Evolutionary conservation across 2,797 vertebrate genomes (phyloP).

Genomic region (Ctenochaetus hawaiiensis): DNA sequence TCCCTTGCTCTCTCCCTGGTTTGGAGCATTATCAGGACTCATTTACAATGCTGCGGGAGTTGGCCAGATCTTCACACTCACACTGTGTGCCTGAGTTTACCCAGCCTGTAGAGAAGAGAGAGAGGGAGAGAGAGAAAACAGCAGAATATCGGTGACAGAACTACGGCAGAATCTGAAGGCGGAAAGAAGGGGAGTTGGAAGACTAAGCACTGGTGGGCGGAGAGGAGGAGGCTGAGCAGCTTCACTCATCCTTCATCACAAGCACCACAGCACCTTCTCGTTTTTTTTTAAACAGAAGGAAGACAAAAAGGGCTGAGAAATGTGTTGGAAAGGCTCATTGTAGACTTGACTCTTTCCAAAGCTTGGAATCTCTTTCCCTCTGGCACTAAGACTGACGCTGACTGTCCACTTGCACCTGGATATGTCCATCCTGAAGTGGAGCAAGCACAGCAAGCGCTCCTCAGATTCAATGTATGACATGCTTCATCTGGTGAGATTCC

Average conservation of each 20-base stretch:
- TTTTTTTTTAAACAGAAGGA: constrained; percentile 30
- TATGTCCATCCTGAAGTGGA: constrained; percentile 91
- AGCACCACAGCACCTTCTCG: constrained; percentile 62
- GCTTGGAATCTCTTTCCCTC: constrained; percentile 30
- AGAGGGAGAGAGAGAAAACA: constrained; percentile 39
- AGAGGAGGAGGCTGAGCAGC: constrained; percentile 78
- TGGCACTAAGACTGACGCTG: constrained; percentile 46
- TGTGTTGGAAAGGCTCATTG: constrained; percentile 57
- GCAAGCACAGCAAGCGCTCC: constrained; percentile 86
- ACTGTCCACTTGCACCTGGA: constrained; percentile 48
- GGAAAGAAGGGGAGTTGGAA: constrained; percentile 69
- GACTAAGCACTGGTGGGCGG: constrained; percentile 75
- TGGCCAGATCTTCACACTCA: constrained; percentile 70
- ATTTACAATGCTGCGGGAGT: constrained; percentile 62
- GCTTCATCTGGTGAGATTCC: constrained; percentile 87
- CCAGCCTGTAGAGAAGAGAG: constrained; percentile 46
- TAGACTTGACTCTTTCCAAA: constrained; percentile 55
- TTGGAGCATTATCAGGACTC: constrained; percentile 57
- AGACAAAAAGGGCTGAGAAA: constrained; percentile 53
- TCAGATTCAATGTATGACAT: constrained; percentile 89
- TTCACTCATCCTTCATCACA: constrained; percentile 75
- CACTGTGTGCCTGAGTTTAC: constrained; percentile 63
- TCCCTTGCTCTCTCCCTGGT: constrained; percentile 36
- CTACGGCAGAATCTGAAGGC: constrained; percentile 68
- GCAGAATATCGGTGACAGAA: constrained; percentile 63